These are phyloP conservation scores for Dryococelus australis DNA, from an alignment of 2,888 invertebrate genomes.

Conservation along the genomic window DNA sequence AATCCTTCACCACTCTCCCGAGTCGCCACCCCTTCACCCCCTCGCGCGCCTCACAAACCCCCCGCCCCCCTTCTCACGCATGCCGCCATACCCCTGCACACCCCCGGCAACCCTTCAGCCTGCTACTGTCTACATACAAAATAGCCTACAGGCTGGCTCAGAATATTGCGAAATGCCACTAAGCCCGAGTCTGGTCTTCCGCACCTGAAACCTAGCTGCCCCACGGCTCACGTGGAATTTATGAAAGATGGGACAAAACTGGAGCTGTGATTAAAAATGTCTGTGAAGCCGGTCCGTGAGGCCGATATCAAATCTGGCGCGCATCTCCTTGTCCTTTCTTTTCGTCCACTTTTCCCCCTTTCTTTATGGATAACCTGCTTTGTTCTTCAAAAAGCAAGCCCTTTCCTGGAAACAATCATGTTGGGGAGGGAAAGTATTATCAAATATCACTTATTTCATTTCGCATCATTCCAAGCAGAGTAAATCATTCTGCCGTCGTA, in stretches of 20 bases:
- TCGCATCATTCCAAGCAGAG: no score
- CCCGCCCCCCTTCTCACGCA: background rate
- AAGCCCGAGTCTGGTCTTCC: conserved; percentile 16
- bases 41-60: conserved; percentile 29
- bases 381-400: no score
- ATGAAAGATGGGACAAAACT: conserved; percentile 16
- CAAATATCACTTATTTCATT: background rate
- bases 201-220: conserved; percentile 5
- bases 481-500: no score
- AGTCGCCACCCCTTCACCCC: conserved; percentile 20
- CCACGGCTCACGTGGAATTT: conserved; percentile 1
- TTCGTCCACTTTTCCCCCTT: background rate
- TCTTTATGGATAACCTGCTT: background rate
- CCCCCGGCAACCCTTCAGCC: background rate
- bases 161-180: conserved; percentile 28
- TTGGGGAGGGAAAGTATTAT: background rate
- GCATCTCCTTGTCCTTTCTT: background rate
- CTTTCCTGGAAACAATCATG: background rate
- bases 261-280: conserved; percentile 8
- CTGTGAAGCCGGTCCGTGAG: background rate
- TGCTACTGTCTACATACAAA: conserved; percentile 29
- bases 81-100: background rate
- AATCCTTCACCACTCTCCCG: conserved; percentile 35
- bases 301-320: background rate
- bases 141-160: conserved; percentile 30